Percentiles rank a stretch among this genome's conserved stretches.
phyloP scores from a whole-genome alignment of 1,140 invertebrate species.

The Bombus picipes region DNA sequence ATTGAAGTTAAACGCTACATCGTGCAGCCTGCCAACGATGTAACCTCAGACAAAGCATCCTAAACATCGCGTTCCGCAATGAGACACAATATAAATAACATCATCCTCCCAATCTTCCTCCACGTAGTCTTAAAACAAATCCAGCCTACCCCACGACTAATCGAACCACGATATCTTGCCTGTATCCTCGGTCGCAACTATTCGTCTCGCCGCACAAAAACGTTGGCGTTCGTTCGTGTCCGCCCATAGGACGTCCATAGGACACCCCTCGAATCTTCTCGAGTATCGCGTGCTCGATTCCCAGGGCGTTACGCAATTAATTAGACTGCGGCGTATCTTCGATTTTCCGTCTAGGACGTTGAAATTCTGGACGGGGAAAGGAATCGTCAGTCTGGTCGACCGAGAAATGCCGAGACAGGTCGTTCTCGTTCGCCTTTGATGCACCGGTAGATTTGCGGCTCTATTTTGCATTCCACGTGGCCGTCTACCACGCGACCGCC shows the following conservation, averaged over 20 bases:
- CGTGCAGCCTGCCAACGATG: neutral
- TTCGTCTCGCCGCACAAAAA: constrained; percentile 26
- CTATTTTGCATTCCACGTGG: constrained; percentile 77
- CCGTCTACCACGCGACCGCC: constrained; percentile 67
- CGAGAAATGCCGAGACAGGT: constrained; percentile 70
- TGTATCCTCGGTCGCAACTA: neutral
- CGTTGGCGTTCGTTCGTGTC: constrained; percentile 1
- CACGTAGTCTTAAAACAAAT: neutral
- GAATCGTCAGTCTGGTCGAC: constrained; percentile 1
- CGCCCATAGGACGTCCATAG: constrained; percentile 5
- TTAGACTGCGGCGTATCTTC: constrained; percentile 59
- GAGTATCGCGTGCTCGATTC: constrained; percentile 56
- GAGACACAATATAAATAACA: constrained; percentile 28
- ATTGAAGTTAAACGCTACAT: neutral
- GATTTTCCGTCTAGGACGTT: constrained; percentile 56
- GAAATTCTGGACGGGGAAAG: neutral
- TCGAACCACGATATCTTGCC: constrained; percentile 7
- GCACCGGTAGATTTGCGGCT: constrained; percentile 70
- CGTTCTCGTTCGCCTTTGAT: constrained; percentile 68
- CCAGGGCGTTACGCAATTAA: constrained; percentile 67
- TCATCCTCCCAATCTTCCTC: neutral
- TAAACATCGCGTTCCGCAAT: neutral
- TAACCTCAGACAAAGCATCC: neutral
- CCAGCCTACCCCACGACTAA: constrained; percentile 10
- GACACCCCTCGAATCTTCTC: constrained; percentile 41